phyloP scores from a whole-genome alignment of 2,113 vertebrate species.

The Porphyrio hochstetteri region DNA sequence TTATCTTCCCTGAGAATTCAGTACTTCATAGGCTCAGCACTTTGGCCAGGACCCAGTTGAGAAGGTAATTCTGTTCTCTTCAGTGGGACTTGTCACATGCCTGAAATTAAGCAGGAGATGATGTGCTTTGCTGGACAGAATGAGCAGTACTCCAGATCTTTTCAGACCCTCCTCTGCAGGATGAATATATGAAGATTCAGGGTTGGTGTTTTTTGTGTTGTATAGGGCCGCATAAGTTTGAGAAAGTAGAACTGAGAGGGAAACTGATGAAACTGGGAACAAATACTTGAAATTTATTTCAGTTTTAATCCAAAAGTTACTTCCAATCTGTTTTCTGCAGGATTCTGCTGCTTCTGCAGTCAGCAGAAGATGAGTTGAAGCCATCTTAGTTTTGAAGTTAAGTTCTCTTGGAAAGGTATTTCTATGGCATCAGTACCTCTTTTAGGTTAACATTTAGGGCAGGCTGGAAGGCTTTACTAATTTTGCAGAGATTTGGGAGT shows the following conservation, averaged over 20 bases:
- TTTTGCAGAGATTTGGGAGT: neutral
- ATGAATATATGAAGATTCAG: neutral
- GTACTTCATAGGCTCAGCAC: neutral
- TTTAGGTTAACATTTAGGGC: neutral
- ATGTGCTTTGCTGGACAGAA: neutral
- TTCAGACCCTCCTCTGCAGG: neutral
- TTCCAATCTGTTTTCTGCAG: neutral
- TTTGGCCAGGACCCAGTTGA: neutral
- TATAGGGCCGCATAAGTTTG: neutral
- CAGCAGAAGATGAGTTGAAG: neutral
- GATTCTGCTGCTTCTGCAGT: neutral
- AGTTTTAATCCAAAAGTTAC: neutral
- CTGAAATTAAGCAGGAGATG: slow-evolving; percentile 4
- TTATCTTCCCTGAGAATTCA: slow-evolving; percentile 19
- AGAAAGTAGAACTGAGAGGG: neutral
- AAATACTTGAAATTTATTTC: neutral
- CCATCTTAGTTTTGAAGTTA: neutral
- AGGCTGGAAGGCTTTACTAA: neutral
- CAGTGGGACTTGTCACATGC: neutral
- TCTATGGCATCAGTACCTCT: neutral
- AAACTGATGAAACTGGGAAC: neutral
- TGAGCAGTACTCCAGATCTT: neutral
- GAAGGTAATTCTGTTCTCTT: neutral
- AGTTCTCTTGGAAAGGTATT: neutral
- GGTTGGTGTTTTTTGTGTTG: neutral